phyloP scores from a whole-genome alignment of 2,888 invertebrate genomes.

The Pogonocherus hispidulus region DNA sequence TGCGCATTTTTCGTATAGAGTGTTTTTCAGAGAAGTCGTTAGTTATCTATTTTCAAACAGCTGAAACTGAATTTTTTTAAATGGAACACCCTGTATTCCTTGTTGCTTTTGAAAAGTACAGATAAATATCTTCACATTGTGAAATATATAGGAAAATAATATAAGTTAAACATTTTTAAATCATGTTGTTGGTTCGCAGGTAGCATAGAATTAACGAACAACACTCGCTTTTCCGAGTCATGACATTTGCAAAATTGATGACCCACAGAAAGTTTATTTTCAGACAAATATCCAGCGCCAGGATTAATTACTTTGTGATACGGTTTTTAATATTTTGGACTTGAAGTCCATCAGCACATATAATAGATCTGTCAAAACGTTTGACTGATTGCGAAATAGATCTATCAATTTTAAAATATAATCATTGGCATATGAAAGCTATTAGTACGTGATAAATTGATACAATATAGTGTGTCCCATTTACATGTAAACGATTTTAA shows the following conservation, averaged over 20 bases:
- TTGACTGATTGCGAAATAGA: conserved; percentile 15
- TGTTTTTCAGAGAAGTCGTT: too few species aligned
- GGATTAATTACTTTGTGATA: conserved; percentile 13
- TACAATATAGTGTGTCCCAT: too few species aligned
- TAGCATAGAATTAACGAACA: background rate
- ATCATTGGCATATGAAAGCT: background rate
- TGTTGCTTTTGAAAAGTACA: too few species aligned
- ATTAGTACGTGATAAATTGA: background rate
- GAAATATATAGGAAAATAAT: too few species aligned
- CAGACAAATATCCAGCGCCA: conserved; percentile 7
- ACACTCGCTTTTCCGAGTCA: background rate
- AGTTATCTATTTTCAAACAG: too few species aligned
- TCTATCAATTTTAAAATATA: conserved; percentile 18
- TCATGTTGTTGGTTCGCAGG: too few species aligned
- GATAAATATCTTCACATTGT: too few species aligned
- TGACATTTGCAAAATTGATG: conserved; percentile 23
- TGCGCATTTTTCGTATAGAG: too few species aligned
- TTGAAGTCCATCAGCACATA: conserved; percentile 10
- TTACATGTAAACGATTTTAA: too few species aligned
- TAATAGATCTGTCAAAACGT: conserved; percentile 9
- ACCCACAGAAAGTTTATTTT: conserved; percentile 16
- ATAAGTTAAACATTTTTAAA: too few species aligned
- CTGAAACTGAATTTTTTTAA: too few species aligned
- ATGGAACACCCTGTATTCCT: too few species aligned
- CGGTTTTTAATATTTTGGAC: conserved; percentile 20